phyloP scores from a whole-genome alignment of 2,888 invertebrate genomes.

The Subacronicta megacephala region DNA sequence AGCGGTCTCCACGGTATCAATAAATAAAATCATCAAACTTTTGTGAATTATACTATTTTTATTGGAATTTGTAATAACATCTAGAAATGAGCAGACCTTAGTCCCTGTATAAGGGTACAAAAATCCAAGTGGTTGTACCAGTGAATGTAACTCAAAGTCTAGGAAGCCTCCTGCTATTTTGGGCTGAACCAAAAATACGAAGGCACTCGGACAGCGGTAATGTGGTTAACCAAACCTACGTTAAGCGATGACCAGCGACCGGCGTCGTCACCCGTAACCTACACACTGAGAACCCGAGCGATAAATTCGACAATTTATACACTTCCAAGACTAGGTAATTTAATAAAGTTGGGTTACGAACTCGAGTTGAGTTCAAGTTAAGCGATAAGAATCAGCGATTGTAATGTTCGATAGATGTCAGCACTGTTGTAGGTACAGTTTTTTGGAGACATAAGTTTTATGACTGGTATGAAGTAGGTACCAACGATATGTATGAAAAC shows the following conservation, averaged over 20 bases:
- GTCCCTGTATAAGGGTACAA: too few species aligned
- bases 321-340: slow-evolving; percentile 72
- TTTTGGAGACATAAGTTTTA: too few species aligned
- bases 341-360: slow-evolving; percentile 71
- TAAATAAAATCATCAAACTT: too few species aligned
- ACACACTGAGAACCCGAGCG: slow-evolving; percentile 55
- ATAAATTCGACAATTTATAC: slow-evolving; percentile 79
- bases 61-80: too few species aligned
- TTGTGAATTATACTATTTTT: too few species aligned
- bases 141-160: not conserved
- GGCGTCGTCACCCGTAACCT: slow-evolving; percentile 46
- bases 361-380: slow-evolving; percentile 43
- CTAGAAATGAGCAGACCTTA: too few species aligned
- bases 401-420: not conserved
- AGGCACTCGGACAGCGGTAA: slow-evolving; percentile 7
- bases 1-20: too few species aligned
- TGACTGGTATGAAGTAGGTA: too few species aligned
- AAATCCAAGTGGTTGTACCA: not conserved
- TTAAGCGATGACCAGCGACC: slow-evolving; percentile 59
- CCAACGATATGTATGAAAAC: too few species aligned
- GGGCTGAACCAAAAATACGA: slow-evolving; percentile 2
- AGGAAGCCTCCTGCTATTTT: slow-evolving; percentile 4
- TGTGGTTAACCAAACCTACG: slow-evolving; percentile 25
- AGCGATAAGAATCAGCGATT: slow-evolving; percentile 46
- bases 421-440: too few species aligned